Evolutionary conservation across 2,888 invertebrate genomes (phyloP).

Genomic region (Meliscaeva auricollis): DNA sequence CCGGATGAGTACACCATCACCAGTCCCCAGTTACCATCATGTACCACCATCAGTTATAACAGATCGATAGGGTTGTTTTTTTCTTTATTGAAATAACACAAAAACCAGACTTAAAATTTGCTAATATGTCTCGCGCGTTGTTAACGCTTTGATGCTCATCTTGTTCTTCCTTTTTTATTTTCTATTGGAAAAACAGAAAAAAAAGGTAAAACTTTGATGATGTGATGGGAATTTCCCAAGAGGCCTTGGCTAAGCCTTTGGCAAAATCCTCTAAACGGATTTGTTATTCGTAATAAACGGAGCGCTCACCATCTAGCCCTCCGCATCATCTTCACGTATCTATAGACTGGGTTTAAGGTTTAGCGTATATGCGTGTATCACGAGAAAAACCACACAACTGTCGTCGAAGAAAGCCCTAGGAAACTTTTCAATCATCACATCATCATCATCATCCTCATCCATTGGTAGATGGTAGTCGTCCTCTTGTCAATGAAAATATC

Average conservation of each 20-base stretch:
- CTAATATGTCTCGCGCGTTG: slow-evolving; percentile 43
- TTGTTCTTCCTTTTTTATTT: neutral
- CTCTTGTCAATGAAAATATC: too few species aligned
- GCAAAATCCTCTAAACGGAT: slow-evolving; percentile 61
- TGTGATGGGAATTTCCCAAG: slow-evolving; percentile 67
- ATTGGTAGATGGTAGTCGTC: neutral
- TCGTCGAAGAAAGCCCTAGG: slow-evolving; percentile 38
- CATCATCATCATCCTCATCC: neutral
- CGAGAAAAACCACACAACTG: slow-evolving; percentile 25
- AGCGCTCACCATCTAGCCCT: neutral
- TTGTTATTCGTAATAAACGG: slow-evolving; percentile 24
- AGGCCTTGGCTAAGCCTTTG: slow-evolving; percentile 66
- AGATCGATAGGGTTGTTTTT: slow-evolving; percentile 28
- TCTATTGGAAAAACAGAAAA: neutral
- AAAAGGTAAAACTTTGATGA: slow-evolving; percentile 22
- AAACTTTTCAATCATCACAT: slow-evolving; percentile 26
- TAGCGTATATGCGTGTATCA: slow-evolving; percentile 21
- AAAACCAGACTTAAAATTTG: slow-evolving; percentile 46
- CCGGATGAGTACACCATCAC: slow-evolving; percentile 13
- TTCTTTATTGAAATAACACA: slow-evolving; percentile 63
- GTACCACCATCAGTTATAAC: neutral
- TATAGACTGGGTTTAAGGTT: neutral
- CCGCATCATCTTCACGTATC: neutral
- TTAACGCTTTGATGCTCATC: slow-evolving; percentile 64
- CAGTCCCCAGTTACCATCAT: neutral